Base-by-base conservation (phyloP, 2,888 invertebrate genomes). In the Epistrophe grossulariae region DNA sequence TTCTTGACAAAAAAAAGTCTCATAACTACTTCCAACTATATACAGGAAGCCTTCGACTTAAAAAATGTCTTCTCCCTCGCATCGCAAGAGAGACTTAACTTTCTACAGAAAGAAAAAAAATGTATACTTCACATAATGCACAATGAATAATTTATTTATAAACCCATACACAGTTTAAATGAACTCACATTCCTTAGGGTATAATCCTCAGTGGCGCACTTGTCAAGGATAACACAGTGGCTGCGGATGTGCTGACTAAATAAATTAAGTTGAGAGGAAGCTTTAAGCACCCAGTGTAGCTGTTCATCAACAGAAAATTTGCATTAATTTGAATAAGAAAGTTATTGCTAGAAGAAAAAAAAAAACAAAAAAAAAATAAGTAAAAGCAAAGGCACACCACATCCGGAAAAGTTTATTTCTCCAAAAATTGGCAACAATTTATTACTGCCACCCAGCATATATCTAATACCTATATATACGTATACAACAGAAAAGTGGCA, bases 191-290 rank as follows among this genome's bases (percentile, higher is more conserved):
- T 68, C 35, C 50, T 50, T 38, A 68, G 68, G 50, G 68, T 38
- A 38, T 68, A 68, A 68, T 68, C 68, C 68, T 68, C 50, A 68
- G 68, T 68, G 19, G 68, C 50, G 68, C 50, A 50, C 35, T 68
- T 68, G 68, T 50, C 68, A 50, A 68, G 50, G 19, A 68, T 68
- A 50, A 35, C 50, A n/a, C 50, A 68, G 68, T 68, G 19, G 64
- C 43, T 64, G 43, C 43, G 62, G 62, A 64, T 64, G 45, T 50
- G 35, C 35, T 50, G 35, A 68, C 68, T 68, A 68, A 68, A 68
- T 68, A 68, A 68, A 68, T 68, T 68, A 50, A 68, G 68, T 68
- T 68, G 68, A 68, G 50, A 50, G 68, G 68, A 68, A 68, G 68
- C 68, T 68, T 50, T 50, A 50, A 68, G 68, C 45, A 68, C 68